A percentile compares a stretch with the other conserved stretches of the same genome.
Conservation (phyloP, 2,113 vertebrate species). For the Clarias gariepinus region DNA sequence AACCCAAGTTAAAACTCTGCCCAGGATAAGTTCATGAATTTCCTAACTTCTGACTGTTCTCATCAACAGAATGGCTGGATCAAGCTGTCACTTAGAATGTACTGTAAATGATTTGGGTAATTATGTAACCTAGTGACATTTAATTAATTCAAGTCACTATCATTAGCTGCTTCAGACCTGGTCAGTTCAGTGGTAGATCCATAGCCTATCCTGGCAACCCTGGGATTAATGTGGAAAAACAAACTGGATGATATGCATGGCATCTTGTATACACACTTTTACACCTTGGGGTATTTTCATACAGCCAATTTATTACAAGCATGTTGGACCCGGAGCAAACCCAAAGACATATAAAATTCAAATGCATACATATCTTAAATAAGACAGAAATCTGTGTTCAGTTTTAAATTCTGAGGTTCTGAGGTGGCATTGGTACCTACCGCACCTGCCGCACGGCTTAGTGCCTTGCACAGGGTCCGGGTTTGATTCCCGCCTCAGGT, state of each 20-base stretch:
- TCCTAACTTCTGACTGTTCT: background rate
- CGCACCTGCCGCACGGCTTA: too few species aligned
- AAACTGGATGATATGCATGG: background rate
- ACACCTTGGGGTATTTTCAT: background rate
- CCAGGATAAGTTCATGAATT: background rate
- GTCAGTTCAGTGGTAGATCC: background rate
- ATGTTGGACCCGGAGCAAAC: too few species aligned
- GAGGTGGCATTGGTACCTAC: too few species aligned
- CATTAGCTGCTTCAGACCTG: background rate
- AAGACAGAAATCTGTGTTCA: too few species aligned
- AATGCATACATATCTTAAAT: too few species aligned
- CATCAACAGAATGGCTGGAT: background rate
- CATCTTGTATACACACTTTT: background rate
- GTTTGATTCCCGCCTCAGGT: too few species aligned
- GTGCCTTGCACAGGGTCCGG: too few species aligned
- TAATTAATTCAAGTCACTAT: background rate
- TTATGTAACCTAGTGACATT: background rate
- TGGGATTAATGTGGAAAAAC: background rate
- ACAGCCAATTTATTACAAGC: background rate
- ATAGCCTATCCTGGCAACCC: background rate
- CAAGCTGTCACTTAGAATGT: background rate
- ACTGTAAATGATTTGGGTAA: background rate
- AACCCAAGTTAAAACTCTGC: background rate
- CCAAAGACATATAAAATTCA: too few species aligned
- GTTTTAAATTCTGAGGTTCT: too few species aligned